A percentile compares a stretch with the other conserved stretches of the same genome.
Evolutionary conservation across 2,113 vertebrate genomes (phyloP).

Genomic region (Apodemus speciosus): DNA sequence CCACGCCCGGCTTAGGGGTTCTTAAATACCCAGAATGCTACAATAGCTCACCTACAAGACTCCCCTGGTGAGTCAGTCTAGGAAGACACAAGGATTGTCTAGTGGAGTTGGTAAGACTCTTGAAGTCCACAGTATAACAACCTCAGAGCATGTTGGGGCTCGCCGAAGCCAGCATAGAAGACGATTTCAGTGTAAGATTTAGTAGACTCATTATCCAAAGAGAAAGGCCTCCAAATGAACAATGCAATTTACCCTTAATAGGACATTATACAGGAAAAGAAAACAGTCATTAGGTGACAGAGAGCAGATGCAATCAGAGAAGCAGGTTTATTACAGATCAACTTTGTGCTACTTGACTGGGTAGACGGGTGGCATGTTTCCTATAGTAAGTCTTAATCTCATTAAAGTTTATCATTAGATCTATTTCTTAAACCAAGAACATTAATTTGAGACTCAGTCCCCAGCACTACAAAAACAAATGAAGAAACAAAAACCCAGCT

Average conservation of each 20-base stretch:
- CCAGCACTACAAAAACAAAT: background rate
- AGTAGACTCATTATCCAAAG: background rate
- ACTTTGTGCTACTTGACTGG: background rate
- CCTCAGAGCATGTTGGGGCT: background rate
- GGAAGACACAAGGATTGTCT: background rate
- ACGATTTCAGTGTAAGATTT: background rate
- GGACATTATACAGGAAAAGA: background rate
- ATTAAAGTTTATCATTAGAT: background rate
- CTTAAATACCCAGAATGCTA: background rate
- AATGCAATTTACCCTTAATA: background rate
- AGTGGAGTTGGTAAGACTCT: background rate
- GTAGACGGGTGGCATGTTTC: background rate
- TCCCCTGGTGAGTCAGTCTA: background rate
- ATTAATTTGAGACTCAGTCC: background rate
- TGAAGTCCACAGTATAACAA: background rate
- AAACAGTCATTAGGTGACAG: background rate
- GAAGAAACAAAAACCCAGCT: background rate
- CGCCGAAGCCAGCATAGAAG: background rate
- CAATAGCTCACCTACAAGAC: fast-evolving
- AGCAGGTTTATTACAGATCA: background rate
- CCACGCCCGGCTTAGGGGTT: too few relatives aligned
- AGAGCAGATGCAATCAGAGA: background rate
- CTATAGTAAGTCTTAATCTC: background rate
- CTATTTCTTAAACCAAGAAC: background rate
- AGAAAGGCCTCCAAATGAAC: background rate